These are phyloP conservation scores for Luperina nickerlii DNA, from an alignment of 2,888 invertebrate genomes.

Conservation along the genomic window DNA sequence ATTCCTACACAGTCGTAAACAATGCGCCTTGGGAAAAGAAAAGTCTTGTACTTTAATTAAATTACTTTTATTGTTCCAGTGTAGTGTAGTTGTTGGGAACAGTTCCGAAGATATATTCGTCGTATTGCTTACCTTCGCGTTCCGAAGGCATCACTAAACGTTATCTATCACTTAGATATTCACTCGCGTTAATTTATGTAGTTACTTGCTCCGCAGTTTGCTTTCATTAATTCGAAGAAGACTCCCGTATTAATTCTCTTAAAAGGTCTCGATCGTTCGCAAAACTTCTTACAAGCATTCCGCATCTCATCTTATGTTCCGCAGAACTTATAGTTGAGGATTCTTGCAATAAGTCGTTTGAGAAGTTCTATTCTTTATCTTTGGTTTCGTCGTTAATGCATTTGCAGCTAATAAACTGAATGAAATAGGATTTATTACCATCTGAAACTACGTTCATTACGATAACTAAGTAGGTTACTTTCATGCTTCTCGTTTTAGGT, in stretches of 20 bases:
- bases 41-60: slow-evolving; percentile 60
- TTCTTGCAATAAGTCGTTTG: slow-evolving; percentile 62
- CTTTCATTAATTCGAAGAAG: slow-evolving; percentile 76
- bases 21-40: slow-evolving; percentile 66
- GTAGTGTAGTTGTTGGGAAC: slow-evolving; percentile 6
- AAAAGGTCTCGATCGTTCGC: slow-evolving; percentile 73
- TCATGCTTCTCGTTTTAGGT: slow-evolving; percentile 23
- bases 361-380: slow-evolving; percentile 55
- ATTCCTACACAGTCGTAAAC: slow-evolving; percentile 73
- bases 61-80: slow-evolving; percentile 63
- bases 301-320: slow-evolving; percentile 65
- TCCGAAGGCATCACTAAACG: slow-evolving; percentile 62
- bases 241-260: slow-evolving; percentile 77
- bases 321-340: slow-evolving; percentile 65
- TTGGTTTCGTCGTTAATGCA: slow-evolving; percentile 49
- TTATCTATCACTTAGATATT: slow-evolving; percentile 76
- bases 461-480: background rate
- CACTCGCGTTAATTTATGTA: slow-evolving; percentile 76
- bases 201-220: slow-evolving; percentile 71
- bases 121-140: slow-evolving; percentile 42
- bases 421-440: slow-evolving; percentile 24
- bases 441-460: slow-evolving; percentile 20
- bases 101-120: slow-evolving; percentile 53
- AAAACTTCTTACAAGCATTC: slow-evolving; percentile 70
- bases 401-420: slow-evolving; percentile 43